Evolutionary conservation across 2,888 invertebrate genomes (phyloP).

Genomic region (Andrena trimmerana): DNA sequence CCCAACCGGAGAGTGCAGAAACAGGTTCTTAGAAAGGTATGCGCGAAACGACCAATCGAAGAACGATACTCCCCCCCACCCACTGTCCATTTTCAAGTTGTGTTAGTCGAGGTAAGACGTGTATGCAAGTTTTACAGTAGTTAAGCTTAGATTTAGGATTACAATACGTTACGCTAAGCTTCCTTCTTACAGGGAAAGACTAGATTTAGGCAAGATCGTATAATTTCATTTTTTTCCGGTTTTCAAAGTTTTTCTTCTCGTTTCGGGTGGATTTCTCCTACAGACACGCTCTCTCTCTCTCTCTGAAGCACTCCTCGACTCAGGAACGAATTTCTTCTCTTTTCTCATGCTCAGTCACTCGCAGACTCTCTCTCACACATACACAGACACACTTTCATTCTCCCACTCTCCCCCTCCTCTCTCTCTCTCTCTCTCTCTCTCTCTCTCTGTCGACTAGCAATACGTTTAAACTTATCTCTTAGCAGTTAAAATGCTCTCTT

Average conservation of each 20-base stretch:
- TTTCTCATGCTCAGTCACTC: conserved; percentile 27
- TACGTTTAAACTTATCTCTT: conserved; percentile 62
- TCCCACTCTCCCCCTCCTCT: conserved; percentile 9
- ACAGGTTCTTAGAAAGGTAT: conserved; percentile 50
- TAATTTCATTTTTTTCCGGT: conserved; percentile 47
- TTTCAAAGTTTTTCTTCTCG: conserved; percentile 47
- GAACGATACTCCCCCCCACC: conserved; percentile 26
- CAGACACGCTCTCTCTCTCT: conserved; percentile 15
- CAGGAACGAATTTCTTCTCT: conserved; percentile 53
- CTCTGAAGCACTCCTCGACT: conserved; percentile 36
- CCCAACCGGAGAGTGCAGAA: background rate
- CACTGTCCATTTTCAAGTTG: background rate
- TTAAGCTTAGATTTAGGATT: conserved; percentile 74
- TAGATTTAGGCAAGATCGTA: conserved; percentile 81
- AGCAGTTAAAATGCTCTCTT: conserved; percentile 71
- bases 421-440: conserved; percentile 14
- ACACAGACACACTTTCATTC: too few relatives aligned
- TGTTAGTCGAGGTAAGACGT: conserved; percentile 71
- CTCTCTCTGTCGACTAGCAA: conserved; percentile 38
- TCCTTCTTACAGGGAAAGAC: conserved; percentile 73
- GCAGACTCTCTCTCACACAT: background rate
- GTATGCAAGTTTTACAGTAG: conserved; percentile 72
- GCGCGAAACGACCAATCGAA: conserved; percentile 71
- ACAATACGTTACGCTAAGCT: conserved; percentile 72
- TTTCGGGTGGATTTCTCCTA: conserved; percentile 17